phyloP scores from a whole-genome alignment of 2,113 vertebrate species.

The Otis tarda region DNA sequence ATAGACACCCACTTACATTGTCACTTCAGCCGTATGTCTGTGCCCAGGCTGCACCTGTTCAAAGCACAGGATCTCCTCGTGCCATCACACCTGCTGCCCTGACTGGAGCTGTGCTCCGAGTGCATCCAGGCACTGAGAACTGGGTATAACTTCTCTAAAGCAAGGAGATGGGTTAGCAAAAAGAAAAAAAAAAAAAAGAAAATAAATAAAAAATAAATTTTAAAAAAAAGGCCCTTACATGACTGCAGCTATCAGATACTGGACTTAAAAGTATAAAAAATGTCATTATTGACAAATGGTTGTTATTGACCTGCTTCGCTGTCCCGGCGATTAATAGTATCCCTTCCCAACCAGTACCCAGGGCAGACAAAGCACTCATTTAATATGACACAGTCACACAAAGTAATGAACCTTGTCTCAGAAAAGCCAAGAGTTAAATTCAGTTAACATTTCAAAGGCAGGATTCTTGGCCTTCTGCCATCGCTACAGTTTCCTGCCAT shows the following conservation, averaged over 20 bases:
- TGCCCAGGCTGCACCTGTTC: not conserved
- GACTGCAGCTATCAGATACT: not conserved
- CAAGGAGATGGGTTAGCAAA: not conserved
- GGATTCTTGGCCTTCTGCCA: conserved; percentile 45
- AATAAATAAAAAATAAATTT: not conserved
- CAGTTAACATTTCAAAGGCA: conserved; percentile 25
- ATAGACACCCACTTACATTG: accelerated
- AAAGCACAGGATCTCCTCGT: not conserved
- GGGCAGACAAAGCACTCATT: conserved; percentile 1
- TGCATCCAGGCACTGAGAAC: not conserved
- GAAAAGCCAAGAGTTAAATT: conserved; percentile 55
- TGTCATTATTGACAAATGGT: not conserved
- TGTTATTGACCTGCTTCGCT: not conserved
- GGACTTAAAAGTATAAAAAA: not conserved
- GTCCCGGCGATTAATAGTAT: not conserved
- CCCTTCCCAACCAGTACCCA: not conserved
- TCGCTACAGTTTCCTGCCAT: conserved; percentile 10
- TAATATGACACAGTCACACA: not conserved
- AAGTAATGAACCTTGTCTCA: conserved; percentile 31
- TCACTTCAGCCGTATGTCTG: not conserved
- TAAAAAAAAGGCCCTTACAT: accelerated
- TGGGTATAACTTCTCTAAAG: not conserved
- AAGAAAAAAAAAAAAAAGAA: not conserved
- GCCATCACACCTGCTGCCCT: not conserved
- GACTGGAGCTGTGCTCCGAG: not conserved